These are phyloP conservation scores for Lagorchestes hirsutus DNA, from an alignment of 2,797 vertebrate genomes.

Conservation along the genomic window DNA sequence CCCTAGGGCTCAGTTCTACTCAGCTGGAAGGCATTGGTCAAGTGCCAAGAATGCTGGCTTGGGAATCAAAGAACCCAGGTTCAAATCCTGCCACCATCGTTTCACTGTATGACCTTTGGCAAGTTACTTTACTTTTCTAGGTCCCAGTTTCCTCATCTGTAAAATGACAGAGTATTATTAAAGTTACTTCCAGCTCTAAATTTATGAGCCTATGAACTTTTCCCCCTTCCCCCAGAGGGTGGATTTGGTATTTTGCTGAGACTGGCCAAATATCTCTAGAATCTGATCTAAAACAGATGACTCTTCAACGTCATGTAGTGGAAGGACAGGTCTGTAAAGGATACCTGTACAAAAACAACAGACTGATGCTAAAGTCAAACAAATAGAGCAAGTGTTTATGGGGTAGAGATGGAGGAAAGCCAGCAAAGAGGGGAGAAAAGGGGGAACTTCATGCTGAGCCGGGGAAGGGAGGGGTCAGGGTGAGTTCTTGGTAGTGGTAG, in stretches of 20 bases:
- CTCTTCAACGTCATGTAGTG: background rate
- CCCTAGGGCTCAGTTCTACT: background rate
- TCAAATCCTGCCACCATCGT: background rate
- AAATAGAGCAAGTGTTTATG: background rate
- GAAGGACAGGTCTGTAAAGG: background rate
- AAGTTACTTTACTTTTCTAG: background rate
- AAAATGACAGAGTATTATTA: background rate
- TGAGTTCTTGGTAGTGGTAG: background rate
- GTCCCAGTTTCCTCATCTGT: background rate
- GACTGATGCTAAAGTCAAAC: background rate
- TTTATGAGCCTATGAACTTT: background rate
- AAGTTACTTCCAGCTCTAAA: background rate
- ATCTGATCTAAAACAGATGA: background rate
- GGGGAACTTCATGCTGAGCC: background rate
- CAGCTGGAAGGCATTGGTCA: background rate
- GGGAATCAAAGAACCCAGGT: background rate
- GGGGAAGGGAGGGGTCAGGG: background rate
- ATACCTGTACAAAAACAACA: background rate
- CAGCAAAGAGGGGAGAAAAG: background rate
- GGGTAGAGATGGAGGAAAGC: background rate
- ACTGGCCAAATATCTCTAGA: background rate
- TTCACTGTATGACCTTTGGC: background rate
- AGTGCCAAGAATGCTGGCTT: background rate
- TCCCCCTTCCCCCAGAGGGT: background rate
- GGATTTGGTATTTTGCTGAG: background rate